Percentiles rank a stretch among this genome's conserved stretches.
Evolutionary conservation across 2,797 vertebrate genomes (phyloP).

Genomic region (Cichlasoma orientale): DNA sequence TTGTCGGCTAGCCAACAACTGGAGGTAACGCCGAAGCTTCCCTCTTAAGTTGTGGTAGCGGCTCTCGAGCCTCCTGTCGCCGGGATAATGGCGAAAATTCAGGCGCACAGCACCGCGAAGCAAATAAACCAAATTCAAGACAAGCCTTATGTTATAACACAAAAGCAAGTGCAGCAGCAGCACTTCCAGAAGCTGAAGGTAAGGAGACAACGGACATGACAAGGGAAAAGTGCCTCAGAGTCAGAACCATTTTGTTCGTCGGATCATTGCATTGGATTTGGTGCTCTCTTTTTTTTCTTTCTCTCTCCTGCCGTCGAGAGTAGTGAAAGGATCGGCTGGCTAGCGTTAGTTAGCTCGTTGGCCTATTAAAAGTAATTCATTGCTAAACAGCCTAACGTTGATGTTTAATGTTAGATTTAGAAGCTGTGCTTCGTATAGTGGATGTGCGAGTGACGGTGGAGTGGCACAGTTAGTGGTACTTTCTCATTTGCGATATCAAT

Average conservation of each 20-base stretch:
- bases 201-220: slow-evolving; percentile 72
- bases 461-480: slow-evolving; percentile 55
- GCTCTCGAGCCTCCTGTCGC: slow-evolving; percentile 72
- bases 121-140: slow-evolving; percentile 86
- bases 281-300: slow-evolving; percentile 39
- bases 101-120: slow-evolving; percentile 84
- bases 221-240: slow-evolving; percentile 72
- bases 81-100: slow-evolving; percentile 89
- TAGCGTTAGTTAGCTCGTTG: slow-evolving; percentile 67
- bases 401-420: slow-evolving; percentile 39
- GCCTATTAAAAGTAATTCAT: slow-evolving; percentile 77
- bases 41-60: slow-evolving; percentile 74
- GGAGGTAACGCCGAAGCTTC: slow-evolving; percentile 73
- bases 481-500: slow-evolving; percentile 61
- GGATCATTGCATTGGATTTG: slow-evolving; percentile 54
- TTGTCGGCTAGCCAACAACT: slow-evolving; percentile 79
- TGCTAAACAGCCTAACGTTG: slow-evolving; percentile 34
- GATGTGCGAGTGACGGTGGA: slow-evolving; percentile 30
- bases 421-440: slow-evolving; percentile 36
- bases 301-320: slow-evolving; percentile 50
- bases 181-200: slow-evolving; percentile 90
- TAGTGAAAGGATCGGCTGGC: slow-evolving; percentile 66
- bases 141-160: slow-evolving; percentile 84
- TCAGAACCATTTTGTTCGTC: slow-evolving; percentile 82
- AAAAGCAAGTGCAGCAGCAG: slow-evolving; percentile 88